A percentile compares a stretch with the other conserved stretches of the same genome.
Conservation (phyloP, 2,113 vertebrate species). For the Otus sunia region DNA sequence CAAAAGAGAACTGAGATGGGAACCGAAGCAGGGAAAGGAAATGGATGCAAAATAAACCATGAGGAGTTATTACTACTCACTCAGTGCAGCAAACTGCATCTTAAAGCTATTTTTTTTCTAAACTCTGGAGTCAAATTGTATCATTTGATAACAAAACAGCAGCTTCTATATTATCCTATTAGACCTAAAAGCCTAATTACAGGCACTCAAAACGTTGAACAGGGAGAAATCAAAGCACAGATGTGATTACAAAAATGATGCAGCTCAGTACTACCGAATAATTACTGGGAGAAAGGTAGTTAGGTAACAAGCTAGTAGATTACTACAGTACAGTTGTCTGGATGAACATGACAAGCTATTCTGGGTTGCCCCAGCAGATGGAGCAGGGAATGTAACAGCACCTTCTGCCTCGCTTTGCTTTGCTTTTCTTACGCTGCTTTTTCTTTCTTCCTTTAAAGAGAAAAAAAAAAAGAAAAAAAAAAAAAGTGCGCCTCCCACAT, state of each 20-base stretch:
- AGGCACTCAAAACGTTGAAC: not conserved
- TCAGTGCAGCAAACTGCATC: not conserved
- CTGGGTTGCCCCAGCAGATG: conserved; percentile 8
- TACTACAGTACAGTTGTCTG: not conserved
- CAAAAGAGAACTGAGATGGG: not conserved
- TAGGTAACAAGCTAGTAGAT: not conserved
- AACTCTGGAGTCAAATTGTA: not conserved
- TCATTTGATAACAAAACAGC: not conserved
- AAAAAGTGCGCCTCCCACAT: not conserved
- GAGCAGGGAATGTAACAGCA: not conserved
- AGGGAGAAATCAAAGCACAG: not conserved
- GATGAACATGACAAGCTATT: not conserved
- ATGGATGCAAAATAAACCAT: not conserved
- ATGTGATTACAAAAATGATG: not conserved
- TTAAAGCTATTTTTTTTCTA: not conserved
- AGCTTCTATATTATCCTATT: not conserved
- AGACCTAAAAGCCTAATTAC: not conserved
- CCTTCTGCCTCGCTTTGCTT: not conserved
- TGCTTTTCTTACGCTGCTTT: not conserved
- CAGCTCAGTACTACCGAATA: not conserved
- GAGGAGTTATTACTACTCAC: not conserved
- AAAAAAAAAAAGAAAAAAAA: too few relatives aligned
- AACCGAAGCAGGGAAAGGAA: not conserved
- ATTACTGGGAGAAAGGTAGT: not conserved
- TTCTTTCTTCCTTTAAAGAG: too few relatives aligned